Conservation (phyloP, 2,888 invertebrate species). For the Fissipunctia ypsillon region DNA sequence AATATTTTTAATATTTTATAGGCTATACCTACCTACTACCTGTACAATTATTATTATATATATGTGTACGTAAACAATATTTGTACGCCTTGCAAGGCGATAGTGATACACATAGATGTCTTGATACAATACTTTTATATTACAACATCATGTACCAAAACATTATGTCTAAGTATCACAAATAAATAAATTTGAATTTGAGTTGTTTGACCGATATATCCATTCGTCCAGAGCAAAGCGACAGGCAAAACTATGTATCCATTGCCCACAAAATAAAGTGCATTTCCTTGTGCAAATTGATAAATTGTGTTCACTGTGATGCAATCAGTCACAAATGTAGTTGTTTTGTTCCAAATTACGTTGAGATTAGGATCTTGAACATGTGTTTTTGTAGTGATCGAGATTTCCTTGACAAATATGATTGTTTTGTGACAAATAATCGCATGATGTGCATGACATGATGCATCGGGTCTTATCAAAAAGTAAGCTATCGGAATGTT, state of each 20-base stretch:
- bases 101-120: too few species aligned
- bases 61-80: too few species aligned
- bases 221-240: too few species aligned
- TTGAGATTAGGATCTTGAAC: conserved; percentile 18
- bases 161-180: too few species aligned
- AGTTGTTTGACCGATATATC: too few species aligned
- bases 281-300: not conserved
- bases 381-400: conserved; percentile 33
- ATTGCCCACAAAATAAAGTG: not conserved
- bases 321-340: conserved; percentile 17
- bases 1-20: too few species aligned
- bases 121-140: too few species aligned
- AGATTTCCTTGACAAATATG: conserved; percentile 19
- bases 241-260: not conserved
- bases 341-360: conserved; percentile 35
- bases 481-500: conserved; percentile 13
- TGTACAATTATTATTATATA: too few species aligned
- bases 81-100: too few species aligned
- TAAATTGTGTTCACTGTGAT: conserved; percentile 2
- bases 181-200: too few species aligned
- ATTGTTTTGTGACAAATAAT: conserved; percentile 12
- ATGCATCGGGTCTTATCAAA: conserved; percentile 28
- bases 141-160: too few species aligned
- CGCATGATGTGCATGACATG: conserved; percentile 18
- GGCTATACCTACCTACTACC: too few species aligned